Evolutionary conservation across 2,888 invertebrate genomes (phyloP), one percentile per base, ranked within the genome.

Genomic region (Nomada ruficornis): DNA sequence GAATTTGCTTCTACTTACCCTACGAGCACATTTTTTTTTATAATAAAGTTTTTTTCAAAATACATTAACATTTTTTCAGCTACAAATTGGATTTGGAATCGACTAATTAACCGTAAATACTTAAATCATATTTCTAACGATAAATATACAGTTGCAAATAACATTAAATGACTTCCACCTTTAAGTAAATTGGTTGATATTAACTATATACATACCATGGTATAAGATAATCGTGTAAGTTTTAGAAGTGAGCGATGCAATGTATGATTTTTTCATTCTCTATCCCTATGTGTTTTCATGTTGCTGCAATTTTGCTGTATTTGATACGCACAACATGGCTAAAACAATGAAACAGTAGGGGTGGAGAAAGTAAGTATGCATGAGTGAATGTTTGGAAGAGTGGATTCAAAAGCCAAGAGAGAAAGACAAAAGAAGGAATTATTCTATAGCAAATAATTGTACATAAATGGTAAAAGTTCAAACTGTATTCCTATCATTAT

Each of bases 401-500:
- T 74, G 75, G 54, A 67, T 62, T 79, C 73, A 83, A 83, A 82
- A 67, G 77, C 63, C 63, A 71, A 83, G 74, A 69, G 77, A 83
- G 82, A 88, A 77, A 81, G 65, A 64, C 73, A 82, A 57, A 69
- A 71, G 84, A 87, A 90, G 86, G 77, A 77, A 83, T 84, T 75
- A 77, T 76, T 74, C 77, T 86, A 77, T 87, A 86, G 82, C 79
- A 83, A 88, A 89, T 90, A 92, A 92, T 91, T 93, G 93, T 93
- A 93, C 90, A 93, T 93, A 93, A 91, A 91, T 91, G 91, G 91
- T 91, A 89, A 89, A 93, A 91, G 80, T 83, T 93, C 93, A 89
- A 92, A 93, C 91, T 90, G 91, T 93, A 93, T 92, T 93, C 92
- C 91, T 93, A 92, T 92, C 91, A 90, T 88, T 92, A 91, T 90